Evolutionary conservation across 2,113 vertebrate species (phyloP), one percentile per base, ranked within the genome.

Genomic region (Corythornis madagascariensis): DNA sequence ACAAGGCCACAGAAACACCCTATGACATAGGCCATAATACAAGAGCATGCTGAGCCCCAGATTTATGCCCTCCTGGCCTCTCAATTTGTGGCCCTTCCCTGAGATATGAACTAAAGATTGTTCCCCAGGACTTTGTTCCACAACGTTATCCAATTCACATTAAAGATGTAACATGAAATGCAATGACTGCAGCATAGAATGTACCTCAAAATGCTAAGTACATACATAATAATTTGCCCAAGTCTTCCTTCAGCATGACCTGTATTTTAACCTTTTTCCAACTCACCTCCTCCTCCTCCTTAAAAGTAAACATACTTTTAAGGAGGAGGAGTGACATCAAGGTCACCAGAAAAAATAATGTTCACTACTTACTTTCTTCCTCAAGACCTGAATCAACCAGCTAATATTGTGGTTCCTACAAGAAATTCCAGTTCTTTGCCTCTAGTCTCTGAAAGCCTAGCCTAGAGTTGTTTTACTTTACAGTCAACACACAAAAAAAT

Each of bases 1-100:
- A 57, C 0, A 1, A 67, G 43, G 64, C 45, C 35, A 76, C n/a
- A 65, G 7, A 13, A 48, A 7, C 6, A 25, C 5, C 5, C 14
- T 17, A 0, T 5, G 31, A 61, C 9, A 31, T 0, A 15, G 16
- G 5, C 7, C 43, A 48, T 3, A 76, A 16, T 45, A 61, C 2
- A 17, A 60, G 45, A 24, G 14, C 56, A 33, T 2, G 5, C 35
- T 88, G 57, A 77, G 31, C 33, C 20, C 7, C 26, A 53, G 20
- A 57, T 24, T 47, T 29, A 5, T 35, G 24, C 3, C 76, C 9
- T 50, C 31, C 15, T 50, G 33, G 29, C 8, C 25, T 38, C n/a
- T 64, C 33, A 22, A 59, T 40, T 13, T 56, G 8, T 8, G 52
- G 13, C 24, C 18, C 40, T 82, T 76, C 55, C 13, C 42, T 56